Conservation (phyloP, 2,113 vertebrate species). For the Rhinogobius similis region DNA sequence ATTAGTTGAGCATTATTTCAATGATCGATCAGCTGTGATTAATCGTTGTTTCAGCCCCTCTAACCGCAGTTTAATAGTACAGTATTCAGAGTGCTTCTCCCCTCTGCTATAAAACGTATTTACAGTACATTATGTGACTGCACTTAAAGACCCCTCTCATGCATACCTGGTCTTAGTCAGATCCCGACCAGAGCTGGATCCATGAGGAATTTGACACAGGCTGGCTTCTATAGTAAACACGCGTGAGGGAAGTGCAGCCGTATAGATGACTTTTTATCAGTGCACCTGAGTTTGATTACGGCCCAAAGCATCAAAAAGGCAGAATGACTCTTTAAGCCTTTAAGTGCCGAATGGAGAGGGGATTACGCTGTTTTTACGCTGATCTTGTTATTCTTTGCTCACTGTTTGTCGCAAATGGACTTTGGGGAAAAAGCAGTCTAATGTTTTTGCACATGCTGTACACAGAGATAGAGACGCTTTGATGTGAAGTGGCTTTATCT, state of each 20-base stretch:
- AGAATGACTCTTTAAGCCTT: conserved; percentile 31
- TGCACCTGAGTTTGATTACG: conserved; percentile 52
- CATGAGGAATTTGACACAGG: conserved; percentile 41
- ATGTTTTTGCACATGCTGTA: conserved; percentile 19
- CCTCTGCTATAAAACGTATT: not conserved
- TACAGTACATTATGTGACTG: conserved; percentile 36
- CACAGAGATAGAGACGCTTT: conserved; percentile 28
- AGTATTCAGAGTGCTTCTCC: not conserved
- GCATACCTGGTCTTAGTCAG: conserved; percentile 41
- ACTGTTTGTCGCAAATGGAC: conserved; percentile 26
- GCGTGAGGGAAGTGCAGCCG: conserved; percentile 30
- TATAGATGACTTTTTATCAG: conserved; percentile 39
- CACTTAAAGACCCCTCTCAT: conserved; percentile 27
- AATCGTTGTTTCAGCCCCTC: no score
- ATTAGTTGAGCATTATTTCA: no score
- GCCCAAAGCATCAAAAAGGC: conserved; percentile 27
- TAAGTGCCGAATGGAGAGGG: conserved; percentile 32
- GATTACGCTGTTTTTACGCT: conserved; percentile 24
- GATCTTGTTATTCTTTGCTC: conserved; percentile 24
- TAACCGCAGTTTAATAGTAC: no score
- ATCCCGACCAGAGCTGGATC: conserved; percentile 31
- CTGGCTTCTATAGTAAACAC: conserved; percentile 53
- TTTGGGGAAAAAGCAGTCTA: conserved; percentile 24
- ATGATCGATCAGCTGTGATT: no score
- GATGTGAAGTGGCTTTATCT: conserved; percentile 47